Evolutionary conservation across 1,140 invertebrate genomes (phyloP).

Genomic region (Lethrus apterus): DNA sequence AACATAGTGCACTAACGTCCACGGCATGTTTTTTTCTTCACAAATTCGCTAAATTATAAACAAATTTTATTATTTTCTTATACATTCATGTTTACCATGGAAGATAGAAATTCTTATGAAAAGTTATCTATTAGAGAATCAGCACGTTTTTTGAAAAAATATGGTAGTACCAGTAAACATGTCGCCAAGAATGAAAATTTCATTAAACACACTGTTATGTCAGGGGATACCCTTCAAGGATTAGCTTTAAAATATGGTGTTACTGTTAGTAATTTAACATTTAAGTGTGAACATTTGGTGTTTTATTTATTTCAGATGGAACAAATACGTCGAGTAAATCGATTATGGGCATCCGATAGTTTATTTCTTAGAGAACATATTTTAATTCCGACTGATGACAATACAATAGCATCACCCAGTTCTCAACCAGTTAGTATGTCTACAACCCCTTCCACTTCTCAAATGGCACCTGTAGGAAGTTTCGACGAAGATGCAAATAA

Average conservation of each 20-base stretch:
- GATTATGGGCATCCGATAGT: constrained; percentile 82
- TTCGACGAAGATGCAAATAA: constrained; percentile 65
- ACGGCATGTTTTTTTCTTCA: no score
- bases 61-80: no score
- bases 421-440: background rate
- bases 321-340: constrained; percentile 80
- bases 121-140: constrained; percentile 76
- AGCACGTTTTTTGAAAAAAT: constrained; percentile 75
- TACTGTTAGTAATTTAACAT: constrained; percentile 59
- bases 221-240: constrained; percentile 85
- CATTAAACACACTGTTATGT: constrained; percentile 70
- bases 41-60: no score
- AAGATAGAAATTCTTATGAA: constrained; percentile 70
- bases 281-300: background rate
- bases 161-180: constrained; percentile 76
- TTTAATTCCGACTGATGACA: constrained; percentile 66
- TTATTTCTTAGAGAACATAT: constrained; percentile 76
- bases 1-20: no score
- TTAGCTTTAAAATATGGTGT: constrained; percentile 87
- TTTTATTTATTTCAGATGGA: constrained; percentile 62
- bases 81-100: constrained; percentile 29
- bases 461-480: constrained; percentile 21
- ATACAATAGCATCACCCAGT: constrained; percentile 31
- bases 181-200: constrained; percentile 55
- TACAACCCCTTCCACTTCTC: constrained; percentile 15